Evolutionary conservation across 2,888 invertebrate species (phyloP).

Genomic region (Priocnemis perturbator): DNA sequence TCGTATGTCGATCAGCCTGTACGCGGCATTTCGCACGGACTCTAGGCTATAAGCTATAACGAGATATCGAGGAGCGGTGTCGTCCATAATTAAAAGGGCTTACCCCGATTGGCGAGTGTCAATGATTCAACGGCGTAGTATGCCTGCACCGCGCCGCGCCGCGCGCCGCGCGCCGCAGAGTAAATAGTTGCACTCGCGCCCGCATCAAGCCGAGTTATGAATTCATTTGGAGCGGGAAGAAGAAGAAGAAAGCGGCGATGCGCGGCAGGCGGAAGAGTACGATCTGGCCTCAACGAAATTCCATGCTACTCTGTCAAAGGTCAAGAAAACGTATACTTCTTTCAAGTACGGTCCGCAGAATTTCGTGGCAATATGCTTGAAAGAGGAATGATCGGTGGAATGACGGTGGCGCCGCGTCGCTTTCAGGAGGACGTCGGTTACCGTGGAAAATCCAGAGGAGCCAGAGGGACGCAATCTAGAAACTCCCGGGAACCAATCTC

Average conservation of each 20-base stretch:
- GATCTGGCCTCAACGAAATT: background rate
- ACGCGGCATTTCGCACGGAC: background rate
- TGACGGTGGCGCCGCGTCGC: constrained; percentile 32
- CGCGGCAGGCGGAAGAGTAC: background rate
- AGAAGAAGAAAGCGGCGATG: too few species aligned
- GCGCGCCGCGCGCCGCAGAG: too few species aligned
- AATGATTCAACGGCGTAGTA: too few species aligned
- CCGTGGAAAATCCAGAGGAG: constrained; percentile 41
- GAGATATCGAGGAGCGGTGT: background rate
- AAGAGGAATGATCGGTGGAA: constrained; percentile 48
- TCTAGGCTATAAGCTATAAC: background rate
- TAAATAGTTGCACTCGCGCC: too few species aligned
- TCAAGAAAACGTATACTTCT: constrained; percentile 5
- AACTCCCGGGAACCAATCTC: constrained; percentile 66
- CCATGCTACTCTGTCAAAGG: constrained; percentile 3
- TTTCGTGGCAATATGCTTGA: constrained; percentile 32
- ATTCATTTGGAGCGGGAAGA: too few species aligned
- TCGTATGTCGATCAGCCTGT: background rate
- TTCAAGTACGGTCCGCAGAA: constrained; percentile 13
- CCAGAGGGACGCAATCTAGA: constrained; percentile 58
- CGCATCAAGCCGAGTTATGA: too few species aligned
- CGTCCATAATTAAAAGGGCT: too few species aligned
- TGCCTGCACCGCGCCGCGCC: too few species aligned
- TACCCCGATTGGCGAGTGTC: too few species aligned
- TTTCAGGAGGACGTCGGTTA: constrained; percentile 37